These are phyloP conservation scores for Pemphigus obesinymphae DNA, from an alignment of 1,140 invertebrate genomes.

Conservation along the genomic window DNA sequence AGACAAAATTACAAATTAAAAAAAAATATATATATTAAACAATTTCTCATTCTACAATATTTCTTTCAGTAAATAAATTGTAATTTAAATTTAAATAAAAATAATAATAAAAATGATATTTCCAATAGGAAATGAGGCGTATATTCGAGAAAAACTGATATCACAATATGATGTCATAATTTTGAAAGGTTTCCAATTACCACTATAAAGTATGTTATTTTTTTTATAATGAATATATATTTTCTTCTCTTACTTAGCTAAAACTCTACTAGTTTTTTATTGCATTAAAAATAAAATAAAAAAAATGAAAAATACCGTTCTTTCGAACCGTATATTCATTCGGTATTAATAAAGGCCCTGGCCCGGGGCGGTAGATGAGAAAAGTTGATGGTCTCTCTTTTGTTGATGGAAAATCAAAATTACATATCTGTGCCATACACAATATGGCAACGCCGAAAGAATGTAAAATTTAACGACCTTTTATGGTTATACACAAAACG, in stretches of 20 bases:
- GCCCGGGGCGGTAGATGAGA: not conserved
- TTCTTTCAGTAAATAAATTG: too few species aligned
- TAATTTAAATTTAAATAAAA: too few species aligned
- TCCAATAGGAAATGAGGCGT: not conserved
- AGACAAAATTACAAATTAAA: too few species aligned
- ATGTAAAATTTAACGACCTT: conserved; percentile 28
- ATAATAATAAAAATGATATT: too few species aligned
- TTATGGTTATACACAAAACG: not conserved
- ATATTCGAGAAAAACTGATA: not conserved
- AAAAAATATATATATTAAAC: too few species aligned
- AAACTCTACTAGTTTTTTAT: not conserved
- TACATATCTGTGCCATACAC: not conserved
- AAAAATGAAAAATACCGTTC: not conserved
- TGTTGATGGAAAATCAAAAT: conserved; percentile 35
- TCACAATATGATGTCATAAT: too few species aligned
- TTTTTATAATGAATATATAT: too few species aligned
- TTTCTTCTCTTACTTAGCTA: not conserved
- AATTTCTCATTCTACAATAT: too few species aligned
- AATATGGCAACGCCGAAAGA: not conserved
- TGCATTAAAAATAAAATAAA: too few species aligned
- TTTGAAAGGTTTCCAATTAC: too few species aligned
- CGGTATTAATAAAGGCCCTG: not conserved
- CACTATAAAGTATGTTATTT: too few species aligned
- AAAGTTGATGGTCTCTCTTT: conserved; percentile 1
- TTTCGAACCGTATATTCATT: too few species aligned